These are phyloP conservation scores for Tyrannus savana DNA, from an alignment of 2,113 vertebrate species.

Conservation along the genomic window DNA sequence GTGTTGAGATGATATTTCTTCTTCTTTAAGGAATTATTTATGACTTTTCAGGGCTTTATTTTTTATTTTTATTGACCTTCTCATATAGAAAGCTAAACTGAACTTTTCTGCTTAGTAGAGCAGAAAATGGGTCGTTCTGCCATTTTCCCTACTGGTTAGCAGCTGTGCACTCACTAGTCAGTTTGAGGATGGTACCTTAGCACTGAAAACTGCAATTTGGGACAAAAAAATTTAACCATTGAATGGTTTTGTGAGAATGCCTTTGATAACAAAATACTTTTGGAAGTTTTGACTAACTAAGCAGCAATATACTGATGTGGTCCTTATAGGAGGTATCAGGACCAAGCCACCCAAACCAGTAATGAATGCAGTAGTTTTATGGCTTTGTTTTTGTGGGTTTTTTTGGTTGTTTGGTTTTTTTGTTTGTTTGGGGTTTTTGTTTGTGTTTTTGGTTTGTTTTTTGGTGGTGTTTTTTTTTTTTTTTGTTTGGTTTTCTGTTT, in stretches of 20 bases:
- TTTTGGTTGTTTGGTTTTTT: too few species aligned
- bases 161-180: not conserved
- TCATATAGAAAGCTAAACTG: not conserved
- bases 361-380: not conserved
- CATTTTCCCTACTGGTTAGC: not conserved
- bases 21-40: not conserved
- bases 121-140: not conserved
- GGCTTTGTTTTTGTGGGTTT: not conserved
- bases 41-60: not conserved
- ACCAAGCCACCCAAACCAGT: not conserved
- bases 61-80: not conserved
- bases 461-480: rapidly evolving
- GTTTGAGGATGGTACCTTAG: not conserved
- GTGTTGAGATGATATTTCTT: not conserved
- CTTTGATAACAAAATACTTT: not conserved
- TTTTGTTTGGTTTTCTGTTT: too few species aligned
- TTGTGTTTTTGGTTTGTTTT: not conserved
- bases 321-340: not conserved
- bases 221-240: not conserved
- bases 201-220: not conserved
- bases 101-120: not conserved
- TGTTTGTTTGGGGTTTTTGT: too few species aligned
- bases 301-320: not conserved
- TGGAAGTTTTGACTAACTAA: not conserved
- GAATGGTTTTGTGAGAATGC: not conserved